phyloP scores from a whole-genome alignment of 2,888 invertebrate species.

The Busseola fusca region DNA sequence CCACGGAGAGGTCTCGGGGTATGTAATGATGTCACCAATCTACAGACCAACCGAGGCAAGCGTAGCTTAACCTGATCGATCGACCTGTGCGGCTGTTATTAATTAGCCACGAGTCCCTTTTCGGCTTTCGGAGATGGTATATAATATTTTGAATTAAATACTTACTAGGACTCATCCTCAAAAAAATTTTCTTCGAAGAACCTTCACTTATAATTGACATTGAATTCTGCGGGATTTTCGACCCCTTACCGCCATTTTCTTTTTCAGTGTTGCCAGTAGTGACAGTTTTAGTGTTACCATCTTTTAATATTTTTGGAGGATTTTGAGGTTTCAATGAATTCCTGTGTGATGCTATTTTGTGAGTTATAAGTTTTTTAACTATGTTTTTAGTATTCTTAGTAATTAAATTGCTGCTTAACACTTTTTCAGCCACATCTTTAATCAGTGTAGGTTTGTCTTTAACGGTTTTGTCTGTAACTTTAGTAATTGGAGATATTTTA shows the following conservation, averaged over 20 bases:
- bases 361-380: conserved; percentile 13
- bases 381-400: conserved; percentile 18
- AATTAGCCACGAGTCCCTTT: no score
- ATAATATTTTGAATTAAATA: conserved; percentile 31
- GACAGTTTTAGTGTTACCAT: conserved; percentile 22
- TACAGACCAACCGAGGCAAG: no score
- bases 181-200: conserved; percentile 62
- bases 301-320: conserved; percentile 26
- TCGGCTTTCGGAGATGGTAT: no score
- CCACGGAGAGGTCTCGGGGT: no score
- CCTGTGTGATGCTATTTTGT: conserved; percentile 34
- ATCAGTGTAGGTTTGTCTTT: conserved; percentile 13
- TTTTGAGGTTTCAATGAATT: conserved; percentile 45
- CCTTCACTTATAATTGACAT: conserved; percentile 54
- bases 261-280: conserved; percentile 49
- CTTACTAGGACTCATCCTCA: conserved; percentile 78
- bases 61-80: no score
- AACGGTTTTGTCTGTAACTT: conserved; percentile 13
- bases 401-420: conserved; percentile 1
- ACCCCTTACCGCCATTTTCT: conserved; percentile 58
- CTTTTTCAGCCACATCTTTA: conserved; percentile 10
- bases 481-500: conserved; percentile 30
- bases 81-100: no score
- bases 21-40: no score
- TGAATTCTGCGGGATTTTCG: conserved; percentile 73